Evolutionary conservation across 2,888 invertebrate species (phyloP), one percentile per base, ranked within the genome.

Genomic region (Palloptera scutellata): DNA sequence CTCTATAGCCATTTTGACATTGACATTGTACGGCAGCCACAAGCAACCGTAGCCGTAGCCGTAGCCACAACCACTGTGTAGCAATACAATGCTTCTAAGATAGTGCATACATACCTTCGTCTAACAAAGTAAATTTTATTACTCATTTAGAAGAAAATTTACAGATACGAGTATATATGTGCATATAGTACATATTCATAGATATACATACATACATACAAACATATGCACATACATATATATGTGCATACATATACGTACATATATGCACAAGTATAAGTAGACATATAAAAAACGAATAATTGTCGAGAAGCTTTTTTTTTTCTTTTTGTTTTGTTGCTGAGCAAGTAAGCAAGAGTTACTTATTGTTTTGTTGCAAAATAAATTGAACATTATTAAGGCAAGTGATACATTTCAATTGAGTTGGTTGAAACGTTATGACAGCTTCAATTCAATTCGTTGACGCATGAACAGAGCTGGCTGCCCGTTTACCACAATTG

Each of bases 311-410:
- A 48, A n/a, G 48, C 48, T 48, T 13, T 48, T 48, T 13, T 48
- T 48, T 13, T 11, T 48, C 1, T 45, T 45, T 10, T 45, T 45
- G 45, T 1, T 45, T 10, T 45, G 45, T 45, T 13, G 45, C 45
- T 45, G 45, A 12, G 17, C 53, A n/a, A n/a, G n/a, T n/a, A n/a
- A n/a, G n/a, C n/a, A n/a, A n/a, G n/a, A n/a, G 54, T 17, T 54
- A 1, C 15, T 54, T 19, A 19, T 54, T 54, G 54, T 19, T 8
- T 54, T n/a, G 11, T 12, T 54, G 17, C 20, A 54, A 48, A 55
- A 42, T 57, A 52, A 67, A 67, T 67, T 67, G 63, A 64, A 60
- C n/a, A 13, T 67, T 54, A 67, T 67, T 67, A 40, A 67, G 43
- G 15, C 60, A 59, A 20, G 54, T 55, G 60, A 67, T 53, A 62